A percentile compares a stretch with the other conserved stretches of the same genome.
Evolutionary conservation across 2,888 invertebrate genomes (phyloP).

Genomic region (Spodoptera littoralis): DNA sequence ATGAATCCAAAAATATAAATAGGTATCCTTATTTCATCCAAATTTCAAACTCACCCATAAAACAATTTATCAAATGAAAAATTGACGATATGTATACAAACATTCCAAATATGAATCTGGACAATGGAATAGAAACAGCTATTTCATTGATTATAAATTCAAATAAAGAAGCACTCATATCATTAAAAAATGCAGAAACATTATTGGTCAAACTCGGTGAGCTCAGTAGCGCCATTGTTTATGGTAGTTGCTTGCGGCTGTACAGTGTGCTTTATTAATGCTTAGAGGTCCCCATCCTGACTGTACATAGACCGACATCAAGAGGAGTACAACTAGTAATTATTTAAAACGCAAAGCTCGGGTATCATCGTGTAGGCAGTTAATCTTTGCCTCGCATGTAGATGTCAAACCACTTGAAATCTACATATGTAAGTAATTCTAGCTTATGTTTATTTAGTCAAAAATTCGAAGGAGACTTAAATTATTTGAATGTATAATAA

Average conservation of each 20-base stretch:
- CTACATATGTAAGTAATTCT: conserved; percentile 26
- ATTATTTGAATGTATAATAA: conserved; percentile 17
- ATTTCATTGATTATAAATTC: conserved; percentile 39
- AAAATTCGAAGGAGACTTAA: neutral
- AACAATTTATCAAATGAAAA: neutral
- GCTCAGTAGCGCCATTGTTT: conserved; percentile 33
- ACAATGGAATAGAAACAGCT: conserved; percentile 33
- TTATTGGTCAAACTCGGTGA: conserved; percentile 19
- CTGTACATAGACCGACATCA: conserved; percentile 43
- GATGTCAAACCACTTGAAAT: conserved; percentile 54
- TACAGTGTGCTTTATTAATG: conserved; percentile 56
- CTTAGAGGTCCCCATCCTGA: conserved; percentile 36
- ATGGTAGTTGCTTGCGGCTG: conserved; percentile 53
- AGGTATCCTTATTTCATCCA: too few relatives aligned
- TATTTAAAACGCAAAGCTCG: conserved; percentile 74
- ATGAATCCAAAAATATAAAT: too few relatives aligned
- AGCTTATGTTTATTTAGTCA: neutral
- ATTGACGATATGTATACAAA: conserved; percentile 32
- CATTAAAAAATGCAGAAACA: conserved; percentile 58
- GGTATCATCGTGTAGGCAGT: conserved; percentile 69
- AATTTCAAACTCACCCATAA: too few relatives aligned
- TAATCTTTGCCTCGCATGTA: conserved; percentile 67
- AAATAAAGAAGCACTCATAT: conserved; percentile 48
- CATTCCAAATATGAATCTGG: conserved; percentile 33
- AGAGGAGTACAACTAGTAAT: conserved; percentile 68